Evolutionary conservation across 2,797 vertebrate species (phyloP).

Genomic region (Gambelia wislizenii): DNA sequence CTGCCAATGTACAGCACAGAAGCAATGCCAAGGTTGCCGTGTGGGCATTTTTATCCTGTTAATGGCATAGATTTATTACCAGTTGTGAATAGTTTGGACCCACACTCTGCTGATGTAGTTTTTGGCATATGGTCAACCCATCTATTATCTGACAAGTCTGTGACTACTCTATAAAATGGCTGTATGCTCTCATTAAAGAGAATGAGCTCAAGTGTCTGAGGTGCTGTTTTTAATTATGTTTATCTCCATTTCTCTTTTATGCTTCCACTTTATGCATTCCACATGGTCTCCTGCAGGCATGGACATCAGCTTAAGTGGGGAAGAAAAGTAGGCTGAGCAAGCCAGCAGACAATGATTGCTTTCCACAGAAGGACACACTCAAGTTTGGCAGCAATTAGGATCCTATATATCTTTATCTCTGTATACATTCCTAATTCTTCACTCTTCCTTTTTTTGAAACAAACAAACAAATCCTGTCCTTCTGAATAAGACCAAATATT

Average conservation of each 20-base stretch:
- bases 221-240: conserved; percentile 82
- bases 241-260: conserved; percentile 79
- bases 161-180: conserved; percentile 76
- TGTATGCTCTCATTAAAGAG: conserved; percentile 71
- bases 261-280: conserved; percentile 78
- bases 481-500: neutral
- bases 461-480: neutral
- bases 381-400: conserved; percentile 65
- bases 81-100: conserved; percentile 76
- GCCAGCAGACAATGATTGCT: conserved; percentile 65
- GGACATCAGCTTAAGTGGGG: conserved; percentile 67
- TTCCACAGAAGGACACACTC: conserved; percentile 61
- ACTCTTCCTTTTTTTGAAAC: neutral
- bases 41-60: conserved; percentile 75
- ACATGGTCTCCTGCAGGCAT: conserved; percentile 73
- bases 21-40: conserved; percentile 67
- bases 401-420: conserved; percentile 54
- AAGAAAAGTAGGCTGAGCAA: conserved; percentile 60
- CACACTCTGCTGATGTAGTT: conserved; percentile 73
- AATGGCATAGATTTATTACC: conserved; percentile 79
- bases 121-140: conserved; percentile 76
- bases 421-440: conserved; percentile 45
- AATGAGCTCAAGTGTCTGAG: conserved; percentile 73
- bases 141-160: conserved; percentile 70
- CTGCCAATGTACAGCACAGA: conserved; percentile 59